Conservation (phyloP, 2,888 invertebrate genomes). For the Lysandra coridon region DNA sequence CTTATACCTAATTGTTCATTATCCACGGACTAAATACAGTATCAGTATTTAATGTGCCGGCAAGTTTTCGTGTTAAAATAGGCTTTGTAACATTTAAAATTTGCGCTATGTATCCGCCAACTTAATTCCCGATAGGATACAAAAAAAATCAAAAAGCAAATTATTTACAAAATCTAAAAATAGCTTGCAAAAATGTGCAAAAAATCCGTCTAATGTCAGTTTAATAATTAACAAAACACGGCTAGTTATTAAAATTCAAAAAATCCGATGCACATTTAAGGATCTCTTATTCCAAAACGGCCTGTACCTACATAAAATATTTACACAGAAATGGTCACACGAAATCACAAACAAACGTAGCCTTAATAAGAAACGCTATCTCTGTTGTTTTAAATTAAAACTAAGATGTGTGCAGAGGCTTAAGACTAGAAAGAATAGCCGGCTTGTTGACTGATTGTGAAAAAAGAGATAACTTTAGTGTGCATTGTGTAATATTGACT, state of each 20-base stretch:
- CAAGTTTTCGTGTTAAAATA: not conserved
- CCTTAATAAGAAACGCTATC: slow-evolving; percentile 54
- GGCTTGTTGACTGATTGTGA: slow-evolving; percentile 56
- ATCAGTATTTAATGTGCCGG: slow-evolving; percentile 3
- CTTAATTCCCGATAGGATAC: not conserved
- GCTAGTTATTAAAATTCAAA: not conserved
- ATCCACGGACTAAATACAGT: slow-evolving; percentile 14
- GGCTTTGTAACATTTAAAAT: not conserved
- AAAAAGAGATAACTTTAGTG: slow-evolving; percentile 49
- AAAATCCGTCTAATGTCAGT: not conserved
- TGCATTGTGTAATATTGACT: slow-evolving; percentile 49
- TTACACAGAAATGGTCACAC: slow-evolving; percentile 46
- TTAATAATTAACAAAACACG: not conserved
- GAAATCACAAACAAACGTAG: slow-evolving; percentile 47
- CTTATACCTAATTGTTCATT: slow-evolving; percentile 1
- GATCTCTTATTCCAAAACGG: not conserved
- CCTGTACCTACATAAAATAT: slow-evolving; percentile 43
- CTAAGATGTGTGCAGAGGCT: slow-evolving; percentile 51
- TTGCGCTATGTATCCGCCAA: not conserved
- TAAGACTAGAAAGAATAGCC: slow-evolving; percentile 53
- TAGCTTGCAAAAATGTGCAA: not conserved
- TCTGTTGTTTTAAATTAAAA: slow-evolving; percentile 60
- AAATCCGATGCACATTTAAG: not conserved
- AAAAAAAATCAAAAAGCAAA: too few species aligned
- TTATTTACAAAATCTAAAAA: too few species aligned